Conservation (phyloP, 2,797 vertebrate genomes). For the Oreortyx pictus region DNA sequence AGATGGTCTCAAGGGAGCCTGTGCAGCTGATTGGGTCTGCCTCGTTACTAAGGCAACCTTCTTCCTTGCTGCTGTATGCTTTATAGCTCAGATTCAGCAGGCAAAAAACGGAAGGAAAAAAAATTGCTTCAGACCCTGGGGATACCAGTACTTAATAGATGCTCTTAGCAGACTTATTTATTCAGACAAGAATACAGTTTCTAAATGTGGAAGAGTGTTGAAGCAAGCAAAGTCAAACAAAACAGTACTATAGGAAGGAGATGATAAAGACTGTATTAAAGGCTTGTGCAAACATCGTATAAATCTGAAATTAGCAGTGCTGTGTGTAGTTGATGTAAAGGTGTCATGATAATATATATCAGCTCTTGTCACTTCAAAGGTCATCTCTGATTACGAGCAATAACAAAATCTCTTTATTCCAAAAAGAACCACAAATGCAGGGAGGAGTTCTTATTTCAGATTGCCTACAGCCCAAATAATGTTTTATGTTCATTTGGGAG, state of each 20-base stretch:
- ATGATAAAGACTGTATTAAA: constrained; percentile 21
- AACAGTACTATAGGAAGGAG: background rate
- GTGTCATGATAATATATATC: background rate
- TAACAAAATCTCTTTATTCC: background rate
- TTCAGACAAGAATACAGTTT: constrained; percentile 62
- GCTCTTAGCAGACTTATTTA: constrained; percentile 65
- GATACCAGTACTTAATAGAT: constrained; percentile 71
- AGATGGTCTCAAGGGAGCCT: constrained; percentile 82
- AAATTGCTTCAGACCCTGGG: constrained; percentile 40
- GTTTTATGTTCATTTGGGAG: background rate
- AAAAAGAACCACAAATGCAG: background rate
- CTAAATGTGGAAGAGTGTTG: constrained; percentile 48
- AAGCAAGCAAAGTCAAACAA: constrained; percentile 30
- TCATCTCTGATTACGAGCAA: constrained; percentile 20
- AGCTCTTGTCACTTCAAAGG: constrained; percentile 9
- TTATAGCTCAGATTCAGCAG: constrained; percentile 76
- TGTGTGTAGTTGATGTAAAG: background rate
- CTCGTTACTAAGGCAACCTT: constrained; percentile 86
- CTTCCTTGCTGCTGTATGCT: constrained; percentile 78
- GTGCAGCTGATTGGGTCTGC: constrained; percentile 81
- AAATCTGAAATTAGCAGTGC: constrained; percentile 18
- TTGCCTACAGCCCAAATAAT: background rate
- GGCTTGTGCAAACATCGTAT: background rate
- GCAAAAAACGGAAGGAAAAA: constrained; percentile 37
- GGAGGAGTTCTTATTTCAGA: background rate